Evolutionary conservation across 2,113 vertebrate species (phyloP).

Genomic region (Cnemophilus loriae): DNA sequence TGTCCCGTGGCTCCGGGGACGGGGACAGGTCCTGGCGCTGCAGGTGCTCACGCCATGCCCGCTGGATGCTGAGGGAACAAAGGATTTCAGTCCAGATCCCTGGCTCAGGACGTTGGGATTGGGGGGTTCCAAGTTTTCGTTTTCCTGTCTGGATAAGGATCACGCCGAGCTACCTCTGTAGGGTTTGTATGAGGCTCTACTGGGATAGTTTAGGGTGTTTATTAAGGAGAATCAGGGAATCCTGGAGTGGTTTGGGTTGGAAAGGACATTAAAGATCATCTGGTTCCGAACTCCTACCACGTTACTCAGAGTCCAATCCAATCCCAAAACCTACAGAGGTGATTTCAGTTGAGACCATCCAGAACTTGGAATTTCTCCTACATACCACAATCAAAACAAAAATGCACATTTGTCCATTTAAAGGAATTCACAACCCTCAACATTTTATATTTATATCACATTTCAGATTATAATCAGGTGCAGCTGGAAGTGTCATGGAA

Average conservation of each 20-base stretch:
- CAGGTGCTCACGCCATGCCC: slow-evolving; percentile 84
- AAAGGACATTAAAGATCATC: neutral
- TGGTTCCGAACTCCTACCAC: neutral
- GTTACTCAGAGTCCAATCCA: neutral
- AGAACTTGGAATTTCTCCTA: neutral
- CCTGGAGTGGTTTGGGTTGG: neutral
- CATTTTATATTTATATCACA: neutral
- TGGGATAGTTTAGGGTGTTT: accelerated
- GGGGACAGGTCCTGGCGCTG: slow-evolving; percentile 79
- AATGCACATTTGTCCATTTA: neutral
- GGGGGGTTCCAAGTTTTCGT: accelerated
- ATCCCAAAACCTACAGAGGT: neutral
- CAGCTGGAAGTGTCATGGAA: neutral
- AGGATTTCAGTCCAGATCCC: neutral
- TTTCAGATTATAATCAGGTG: neutral
- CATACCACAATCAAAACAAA: neutral
- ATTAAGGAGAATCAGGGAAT: neutral
- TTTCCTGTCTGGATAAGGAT: accelerated
- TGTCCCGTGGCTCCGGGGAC: slow-evolving; percentile 67
- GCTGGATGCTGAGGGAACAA: slow-evolving; percentile 79
- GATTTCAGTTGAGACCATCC: neutral
- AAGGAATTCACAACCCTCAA: neutral
- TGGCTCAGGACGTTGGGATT: accelerated
- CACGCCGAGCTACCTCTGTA: accelerated
- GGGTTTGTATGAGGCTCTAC: accelerated